Conservation (phyloP, 2,888 invertebrate species). For the Eupsilia transversa region DNA sequence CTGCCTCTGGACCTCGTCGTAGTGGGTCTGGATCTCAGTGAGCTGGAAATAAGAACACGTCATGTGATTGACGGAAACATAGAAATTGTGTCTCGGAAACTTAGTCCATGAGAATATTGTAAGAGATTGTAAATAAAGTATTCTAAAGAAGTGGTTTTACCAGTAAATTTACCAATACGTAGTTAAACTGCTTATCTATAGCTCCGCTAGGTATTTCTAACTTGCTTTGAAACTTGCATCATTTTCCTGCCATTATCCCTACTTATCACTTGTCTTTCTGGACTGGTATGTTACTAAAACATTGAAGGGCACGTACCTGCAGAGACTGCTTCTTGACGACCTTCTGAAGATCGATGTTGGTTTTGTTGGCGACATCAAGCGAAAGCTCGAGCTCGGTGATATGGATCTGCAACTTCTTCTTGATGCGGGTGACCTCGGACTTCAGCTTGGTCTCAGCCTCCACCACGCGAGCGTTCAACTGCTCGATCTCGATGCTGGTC, state of each 20-base stretch:
- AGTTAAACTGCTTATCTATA: neutral
- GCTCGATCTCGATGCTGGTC: constrained; percentile 99
- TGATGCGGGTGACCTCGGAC: constrained; percentile 98
- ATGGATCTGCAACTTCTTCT: constrained; percentile 99
- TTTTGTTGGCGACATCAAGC: constrained; percentile 99
- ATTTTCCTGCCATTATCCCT: neutral
- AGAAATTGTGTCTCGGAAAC: neutral
- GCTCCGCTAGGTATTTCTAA: neutral
- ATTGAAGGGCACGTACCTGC: constrained; percentile 89
- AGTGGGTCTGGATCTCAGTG: constrained; percentile 97
- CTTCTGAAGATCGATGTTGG: constrained; percentile 99
- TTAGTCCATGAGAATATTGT: neutral
- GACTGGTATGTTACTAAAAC: neutral
- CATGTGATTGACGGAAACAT: neutral
- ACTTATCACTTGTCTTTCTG: too few relatives aligned
- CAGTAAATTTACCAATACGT: neutral
- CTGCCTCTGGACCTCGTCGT: constrained; percentile 99
- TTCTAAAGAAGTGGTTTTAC: neutral
- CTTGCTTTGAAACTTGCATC: too few relatives aligned
- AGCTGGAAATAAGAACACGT: constrained; percentile 83
- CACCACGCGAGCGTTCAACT: constrained; percentile 97
- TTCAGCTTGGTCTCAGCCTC: constrained; percentile 99
- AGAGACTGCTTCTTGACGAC: constrained; percentile 99
- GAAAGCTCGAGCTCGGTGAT: constrained; percentile 99
- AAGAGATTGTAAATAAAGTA: neutral